A percentile compares a stretch with the other conserved stretches of the same genome.
phyloP scores from a whole-genome alignment of 2,113 vertebrate species.

The Hemibagrus wyckioides region DNA sequence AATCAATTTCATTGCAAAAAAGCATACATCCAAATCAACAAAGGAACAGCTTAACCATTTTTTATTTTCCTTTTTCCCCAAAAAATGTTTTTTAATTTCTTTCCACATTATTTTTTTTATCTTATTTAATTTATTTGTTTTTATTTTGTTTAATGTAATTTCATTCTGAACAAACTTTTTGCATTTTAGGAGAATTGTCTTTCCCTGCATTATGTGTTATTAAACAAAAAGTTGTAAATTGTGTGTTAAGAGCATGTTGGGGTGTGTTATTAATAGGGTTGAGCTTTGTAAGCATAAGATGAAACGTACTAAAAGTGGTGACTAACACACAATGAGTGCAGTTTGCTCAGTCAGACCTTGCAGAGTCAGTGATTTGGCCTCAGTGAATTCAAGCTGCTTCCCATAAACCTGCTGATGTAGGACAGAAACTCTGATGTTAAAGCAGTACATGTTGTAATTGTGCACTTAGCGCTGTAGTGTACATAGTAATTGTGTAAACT shows the following conservation, averaged over 20 bases:
- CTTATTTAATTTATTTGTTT: no score
- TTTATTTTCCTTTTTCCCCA: no score
- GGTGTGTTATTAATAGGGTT: not conserved
- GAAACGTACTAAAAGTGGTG: not conserved
- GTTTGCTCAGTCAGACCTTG: not conserved
- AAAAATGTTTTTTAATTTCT: no score
- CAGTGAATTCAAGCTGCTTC: not conserved
- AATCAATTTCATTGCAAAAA: no score
- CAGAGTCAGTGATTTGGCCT: not conserved
- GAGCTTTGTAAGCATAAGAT: not conserved
- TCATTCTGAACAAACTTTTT: no score
- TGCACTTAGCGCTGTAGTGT: not conserved
- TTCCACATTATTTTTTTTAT: no score
- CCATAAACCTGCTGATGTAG: constrained; percentile 31
- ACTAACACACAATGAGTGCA: not conserved
- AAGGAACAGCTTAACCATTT: no score
- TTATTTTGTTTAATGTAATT: no score
- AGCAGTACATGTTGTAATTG: not conserved
- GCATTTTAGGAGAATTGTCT: not conserved
- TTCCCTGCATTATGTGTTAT: no score
- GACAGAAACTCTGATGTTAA: not conserved
- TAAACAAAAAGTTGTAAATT: not conserved
- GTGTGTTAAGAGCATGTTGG: not conserved
- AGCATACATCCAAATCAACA: no score
- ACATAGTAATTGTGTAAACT: constrained; percentile 2